Evolutionary conservation across 2,797 vertebrate genomes (phyloP).

Genomic region (Tadarida brasiliensis): DNA sequence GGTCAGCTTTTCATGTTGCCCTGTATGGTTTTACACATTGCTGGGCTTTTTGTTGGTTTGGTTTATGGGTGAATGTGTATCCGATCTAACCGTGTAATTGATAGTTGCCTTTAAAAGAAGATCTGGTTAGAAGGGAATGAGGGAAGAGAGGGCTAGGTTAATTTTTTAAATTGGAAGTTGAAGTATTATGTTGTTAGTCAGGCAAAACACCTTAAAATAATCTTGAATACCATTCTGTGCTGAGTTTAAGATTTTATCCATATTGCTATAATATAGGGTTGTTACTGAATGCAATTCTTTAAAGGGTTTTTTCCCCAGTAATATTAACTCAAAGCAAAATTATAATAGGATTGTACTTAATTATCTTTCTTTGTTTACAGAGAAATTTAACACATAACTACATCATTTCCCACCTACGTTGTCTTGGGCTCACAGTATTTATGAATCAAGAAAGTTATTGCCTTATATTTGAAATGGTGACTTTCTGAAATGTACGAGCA

Average conservation of each 20-base stretch:
- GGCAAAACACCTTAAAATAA: not conserved
- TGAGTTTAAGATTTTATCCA: not conserved
- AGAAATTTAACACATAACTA: not conserved
- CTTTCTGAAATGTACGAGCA: conserved; percentile 52
- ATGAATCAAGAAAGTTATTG: conserved; percentile 49
- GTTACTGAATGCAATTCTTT: not conserved
- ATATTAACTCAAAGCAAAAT: not conserved
- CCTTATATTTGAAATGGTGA: conserved; percentile 72
- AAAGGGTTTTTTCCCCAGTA: not conserved
- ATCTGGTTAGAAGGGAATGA: not conserved
- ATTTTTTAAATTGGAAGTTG: not conserved
- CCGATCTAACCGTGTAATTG: not conserved
- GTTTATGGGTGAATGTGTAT: not conserved
- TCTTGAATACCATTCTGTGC: not conserved
- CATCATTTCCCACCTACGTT: not conserved
- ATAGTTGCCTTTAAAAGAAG: not conserved
- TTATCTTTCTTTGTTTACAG: not conserved
- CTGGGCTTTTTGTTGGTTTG: not conserved
- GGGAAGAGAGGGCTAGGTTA: not conserved
- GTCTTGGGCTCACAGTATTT: not conserved
- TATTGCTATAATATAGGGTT: not conserved
- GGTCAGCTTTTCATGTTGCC: not conserved
- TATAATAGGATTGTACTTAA: not conserved
- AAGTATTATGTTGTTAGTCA: not conserved
- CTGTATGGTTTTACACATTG: not conserved